Evolutionary conservation across 2,113 vertebrate species (phyloP).

Genomic region (Dolichallabes microphthalmus): DNA sequence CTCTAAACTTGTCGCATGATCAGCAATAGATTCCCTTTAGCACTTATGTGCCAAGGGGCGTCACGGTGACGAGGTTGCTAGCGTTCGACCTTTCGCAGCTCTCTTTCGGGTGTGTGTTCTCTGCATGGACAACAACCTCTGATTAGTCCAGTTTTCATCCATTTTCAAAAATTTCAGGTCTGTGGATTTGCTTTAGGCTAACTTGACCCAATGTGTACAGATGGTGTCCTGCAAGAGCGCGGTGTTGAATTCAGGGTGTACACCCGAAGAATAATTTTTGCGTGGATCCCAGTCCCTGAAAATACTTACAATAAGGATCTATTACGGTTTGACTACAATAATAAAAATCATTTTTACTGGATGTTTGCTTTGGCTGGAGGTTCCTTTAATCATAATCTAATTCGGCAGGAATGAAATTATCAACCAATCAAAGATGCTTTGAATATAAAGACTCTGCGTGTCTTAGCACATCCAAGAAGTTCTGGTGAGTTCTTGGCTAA

Average conservation of each 20-base stretch:
- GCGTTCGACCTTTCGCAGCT: neutral
- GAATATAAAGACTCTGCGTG: neutral
- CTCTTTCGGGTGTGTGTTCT: neutral
- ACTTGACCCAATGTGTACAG: neutral
- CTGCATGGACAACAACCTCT: neutral
- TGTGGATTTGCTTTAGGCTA: neutral
- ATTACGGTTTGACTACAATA: neutral
- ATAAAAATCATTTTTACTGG: neutral
- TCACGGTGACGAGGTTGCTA: neutral
- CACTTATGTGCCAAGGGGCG: neutral
- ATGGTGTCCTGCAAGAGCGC: neutral
- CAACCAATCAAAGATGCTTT: neutral
- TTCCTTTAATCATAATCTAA: neutral
- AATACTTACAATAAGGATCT: neutral
- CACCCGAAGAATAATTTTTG: neutral
- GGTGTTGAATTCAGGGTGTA: neutral
- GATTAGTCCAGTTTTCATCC: neutral
- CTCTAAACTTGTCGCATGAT: too few species aligned
- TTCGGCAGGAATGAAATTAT: neutral
- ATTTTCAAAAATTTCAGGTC: neutral
- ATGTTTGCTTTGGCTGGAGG: neutral
- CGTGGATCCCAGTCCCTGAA: neutral
- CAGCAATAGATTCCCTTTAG: neutral
- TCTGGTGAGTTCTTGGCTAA: neutral
- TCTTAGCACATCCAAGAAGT: neutral